phyloP scores from a whole-genome alignment of 2,113 vertebrate genomes.

The Eulacestoma nigropectus region DNA sequence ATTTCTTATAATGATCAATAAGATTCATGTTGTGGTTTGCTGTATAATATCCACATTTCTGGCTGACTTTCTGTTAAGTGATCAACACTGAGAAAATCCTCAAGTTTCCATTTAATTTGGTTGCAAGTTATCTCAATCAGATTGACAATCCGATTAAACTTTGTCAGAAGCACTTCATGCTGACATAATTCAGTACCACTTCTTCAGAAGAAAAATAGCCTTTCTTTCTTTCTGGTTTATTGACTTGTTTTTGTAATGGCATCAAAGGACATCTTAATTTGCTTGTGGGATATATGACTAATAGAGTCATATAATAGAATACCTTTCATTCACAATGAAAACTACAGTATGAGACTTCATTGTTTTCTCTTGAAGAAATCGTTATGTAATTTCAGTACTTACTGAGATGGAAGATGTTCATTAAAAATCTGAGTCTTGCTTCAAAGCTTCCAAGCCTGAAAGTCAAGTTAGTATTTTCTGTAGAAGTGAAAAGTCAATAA shows the following conservation, averaged over 20 bases:
- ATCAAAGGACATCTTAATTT: constrained; percentile 14
- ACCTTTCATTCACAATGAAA: neutral
- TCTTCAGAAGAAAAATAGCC: neutral
- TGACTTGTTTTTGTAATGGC: neutral
- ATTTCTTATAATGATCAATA: neutral
- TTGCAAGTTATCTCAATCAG: neutral
- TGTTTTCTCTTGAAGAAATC: constrained; percentile 10
- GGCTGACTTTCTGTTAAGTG: neutral
- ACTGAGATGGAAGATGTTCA: neutral
- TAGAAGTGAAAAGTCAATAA: neutral
- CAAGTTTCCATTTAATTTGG: neutral
- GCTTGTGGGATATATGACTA: neutral
- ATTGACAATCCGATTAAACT: neutral
- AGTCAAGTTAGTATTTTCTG: neutral
- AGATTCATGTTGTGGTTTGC: neutral
- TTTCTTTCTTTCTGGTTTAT: neutral
- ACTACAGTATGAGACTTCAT: neutral
- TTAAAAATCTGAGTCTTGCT: constrained; percentile 8
- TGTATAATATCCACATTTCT: neutral
- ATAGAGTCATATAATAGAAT: neutral
- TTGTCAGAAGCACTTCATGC: neutral
- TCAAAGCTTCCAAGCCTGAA: neutral
- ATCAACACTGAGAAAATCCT: neutral
- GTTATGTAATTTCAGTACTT: neutral
- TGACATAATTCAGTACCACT: neutral